Evolutionary conservation across 2,888 invertebrate species (phyloP).

Genomic region (Meloe dianella): DNA sequence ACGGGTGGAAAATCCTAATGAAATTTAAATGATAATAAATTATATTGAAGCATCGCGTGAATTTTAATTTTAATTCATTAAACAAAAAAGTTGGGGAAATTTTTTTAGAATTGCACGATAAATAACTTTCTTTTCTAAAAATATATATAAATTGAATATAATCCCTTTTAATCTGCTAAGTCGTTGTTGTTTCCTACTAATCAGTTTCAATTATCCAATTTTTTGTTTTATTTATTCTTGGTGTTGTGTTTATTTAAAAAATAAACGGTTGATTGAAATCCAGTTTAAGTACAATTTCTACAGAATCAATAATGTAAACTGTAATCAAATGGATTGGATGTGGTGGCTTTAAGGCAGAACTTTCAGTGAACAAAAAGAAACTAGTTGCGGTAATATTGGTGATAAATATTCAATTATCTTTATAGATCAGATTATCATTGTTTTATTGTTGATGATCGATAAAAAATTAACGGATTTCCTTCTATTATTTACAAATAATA

Average conservation of each 20-base stretch:
- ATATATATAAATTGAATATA: slow-evolving; percentile 14
- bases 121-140: slow-evolving; percentile 17
- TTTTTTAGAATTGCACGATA: slow-evolving; percentile 21
- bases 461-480: too few species aligned
- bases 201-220: slow-evolving; percentile 19
- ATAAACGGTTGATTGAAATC: too few species aligned
- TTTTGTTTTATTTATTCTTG: too few species aligned
- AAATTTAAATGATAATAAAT: slow-evolving; percentile 27
- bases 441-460: too few species aligned
- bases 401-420: background rate
- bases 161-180: slow-evolving; percentile 27
- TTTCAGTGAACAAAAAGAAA: too few species aligned
- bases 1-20: background rate
- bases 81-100: slow-evolving; percentile 15
- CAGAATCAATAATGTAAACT: background rate
- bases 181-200: slow-evolving; percentile 9
- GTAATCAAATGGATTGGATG: background rate
- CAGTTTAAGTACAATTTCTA: background rate
- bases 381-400: background rate
- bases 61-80: slow-evolving; percentile 28
- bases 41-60: slow-evolving; percentile 22
- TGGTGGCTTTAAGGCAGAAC: background rate
- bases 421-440: too few species aligned
- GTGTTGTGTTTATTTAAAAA: too few species aligned
- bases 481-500: too few species aligned